Evolutionary conservation across 2,113 vertebrate genomes (phyloP), one percentile per base, ranked within the genome.

Genomic region (Toxotes chatareus): DNA sequence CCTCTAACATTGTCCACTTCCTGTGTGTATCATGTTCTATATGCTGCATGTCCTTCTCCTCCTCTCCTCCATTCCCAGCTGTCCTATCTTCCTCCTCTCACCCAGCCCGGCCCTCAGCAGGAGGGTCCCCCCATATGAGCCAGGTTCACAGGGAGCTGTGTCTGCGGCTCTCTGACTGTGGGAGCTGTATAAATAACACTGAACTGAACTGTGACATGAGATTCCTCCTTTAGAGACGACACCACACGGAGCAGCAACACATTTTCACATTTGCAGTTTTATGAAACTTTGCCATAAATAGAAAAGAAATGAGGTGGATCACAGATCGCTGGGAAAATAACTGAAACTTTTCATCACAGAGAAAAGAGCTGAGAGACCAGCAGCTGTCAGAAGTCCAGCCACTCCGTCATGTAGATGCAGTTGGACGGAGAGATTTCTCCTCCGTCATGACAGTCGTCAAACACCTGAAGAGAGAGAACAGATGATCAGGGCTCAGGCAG

Each of bases 391-490:
- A 98, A 98, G 76, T 97, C 97, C 53, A 99, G 87, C 98, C 98
- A 99, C 65, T 99, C 98, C 13, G 92, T 94, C 97, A 99, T 97
- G 89, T 99, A 99, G 88, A 99, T 80, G 89, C 98, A 99, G 85
- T 94, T 97, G 0, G 97, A 97, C 13, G 98, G 98, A 16, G 98
- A 99, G 89, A 99, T 98, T 23, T 99, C 98, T 40, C 98, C 98
- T 34, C 97, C 97, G 89, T 98, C 97, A 11, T 97, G 97, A 90
- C 98, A 99, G 89, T 99, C 98, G 1, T 98, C 96, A 91, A 99
- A 99, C 90, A 99, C 98, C 98, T 99, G 88, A 71, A 55, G 90
- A 70, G 82, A 93, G 9, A 21, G 62, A 2, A 56, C 7, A 68
- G n/a, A 2, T 9, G 7, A 14, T 36, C 11, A 67, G 31, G 7